Evolutionary conservation across 2,113 vertebrate genomes (phyloP), one percentile per base, ranked within the genome.

Genomic region (Stegastes partitus): DNA sequence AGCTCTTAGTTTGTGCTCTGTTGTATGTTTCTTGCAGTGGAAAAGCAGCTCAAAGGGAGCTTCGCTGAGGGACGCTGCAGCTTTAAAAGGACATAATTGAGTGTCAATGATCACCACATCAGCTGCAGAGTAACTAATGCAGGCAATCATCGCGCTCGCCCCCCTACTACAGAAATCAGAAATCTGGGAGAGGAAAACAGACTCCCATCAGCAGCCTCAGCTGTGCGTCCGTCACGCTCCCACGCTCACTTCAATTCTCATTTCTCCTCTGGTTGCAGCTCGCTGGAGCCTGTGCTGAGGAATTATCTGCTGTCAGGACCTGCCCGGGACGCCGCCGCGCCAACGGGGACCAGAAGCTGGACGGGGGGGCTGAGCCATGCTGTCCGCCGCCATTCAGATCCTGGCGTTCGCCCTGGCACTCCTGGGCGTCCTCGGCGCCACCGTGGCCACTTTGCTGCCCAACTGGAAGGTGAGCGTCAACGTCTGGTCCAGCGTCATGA

Each of bases 391-490:
- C n/a, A 79, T 98, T 75, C 97, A 99, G 95, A 95, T 98, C 83
- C 92, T 98, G 12, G 98, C 97, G 61, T 97, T 99, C 54, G 86
- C 90, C 77, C 74, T 98, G 94, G 97, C 97, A 3, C 78, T 98
- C 39, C 90, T 95, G 3, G 98, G 97, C 2, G 74, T 86, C 53
- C 95, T 96, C 0, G 97, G 97, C 9, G 85, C 94, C 69, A 95
- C 96, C 1, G 88, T 93, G 3, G 97, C 98, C 86, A 98, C 97
- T 0, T 44, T 98, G 91, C 89, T 98, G 53, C 98, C 98, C 65
- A 96, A 95, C 94, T 99, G 98, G 98, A 96, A 96, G 85, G 96
- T 99, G 85, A 96, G 93, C 0, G 82, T 92, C 31, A 94, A 93
- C 0, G 66, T 78, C 37, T 96, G 97, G 88, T 91, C 95, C 78